These are phyloP conservation scores for Rousettus leschenaultii DNA, from an alignment of 2,113 vertebrate species.

Conservation along the genomic window DNA sequence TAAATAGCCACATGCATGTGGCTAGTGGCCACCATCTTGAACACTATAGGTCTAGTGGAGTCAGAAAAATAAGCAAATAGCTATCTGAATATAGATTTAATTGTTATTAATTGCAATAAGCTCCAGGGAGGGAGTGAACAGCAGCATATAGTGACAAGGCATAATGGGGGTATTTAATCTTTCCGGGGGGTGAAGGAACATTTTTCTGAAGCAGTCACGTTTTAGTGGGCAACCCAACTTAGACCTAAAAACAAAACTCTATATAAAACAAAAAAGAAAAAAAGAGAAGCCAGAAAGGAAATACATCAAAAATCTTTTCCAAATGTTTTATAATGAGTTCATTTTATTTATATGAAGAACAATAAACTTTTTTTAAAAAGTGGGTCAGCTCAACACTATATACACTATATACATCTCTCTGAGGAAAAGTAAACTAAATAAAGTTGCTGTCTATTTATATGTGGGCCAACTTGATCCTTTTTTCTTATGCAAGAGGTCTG, in stretches of 20 bases:
- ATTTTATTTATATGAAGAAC: conserved; percentile 44
- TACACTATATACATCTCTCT: conserved; percentile 37
- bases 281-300: background rate
- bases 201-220: background rate
- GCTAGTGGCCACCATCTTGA: background rate
- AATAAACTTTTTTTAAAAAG: conserved; percentile 33
- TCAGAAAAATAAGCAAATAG: background rate
- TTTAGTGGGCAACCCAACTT: background rate
- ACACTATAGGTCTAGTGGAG: background rate
- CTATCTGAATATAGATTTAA: background rate
- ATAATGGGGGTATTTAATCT: background rate
- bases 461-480: background rate
- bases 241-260: background rate
- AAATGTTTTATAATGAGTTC: conserved; percentile 27
- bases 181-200: background rate
- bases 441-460: conserved; percentile 50
- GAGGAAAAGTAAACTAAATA: conserved; percentile 62
- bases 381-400: conserved; percentile 49
- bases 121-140: background rate
- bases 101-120: background rate
- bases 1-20: background rate
- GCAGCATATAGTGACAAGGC: background rate
- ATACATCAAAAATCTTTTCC: background rate
- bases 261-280: background rate
- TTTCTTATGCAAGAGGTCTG: background rate